These are phyloP conservation scores for Mergus octosetaceus DNA, from an alignment of 2,797 vertebrate species.

Conservation along the genomic window DNA sequence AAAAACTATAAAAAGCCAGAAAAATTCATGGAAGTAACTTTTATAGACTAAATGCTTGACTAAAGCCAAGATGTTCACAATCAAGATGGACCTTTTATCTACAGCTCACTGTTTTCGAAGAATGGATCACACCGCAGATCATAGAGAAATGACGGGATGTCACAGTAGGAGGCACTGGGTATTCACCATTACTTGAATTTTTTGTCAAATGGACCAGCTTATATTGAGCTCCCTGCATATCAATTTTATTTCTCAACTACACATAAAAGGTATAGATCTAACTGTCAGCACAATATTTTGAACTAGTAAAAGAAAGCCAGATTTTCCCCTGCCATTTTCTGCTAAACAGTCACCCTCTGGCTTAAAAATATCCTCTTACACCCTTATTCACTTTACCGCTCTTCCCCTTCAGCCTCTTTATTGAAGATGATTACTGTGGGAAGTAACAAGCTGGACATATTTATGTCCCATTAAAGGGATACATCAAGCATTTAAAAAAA, in stretches of 20 bases:
- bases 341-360: slow-evolving; percentile 60
- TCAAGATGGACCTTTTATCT: neutral
- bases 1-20: slow-evolving; percentile 56
- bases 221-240: neutral
- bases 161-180: neutral
- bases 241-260: slow-evolving; percentile 28
- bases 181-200: neutral
- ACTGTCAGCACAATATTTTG: slow-evolving; percentile 58
- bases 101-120: neutral
- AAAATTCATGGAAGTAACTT: slow-evolving; percentile 40
- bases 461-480: slow-evolving; percentile 12
- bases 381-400: slow-evolving; percentile 79
- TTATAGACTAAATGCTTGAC: slow-evolving; percentile 31
- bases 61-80: slow-evolving; percentile 14
- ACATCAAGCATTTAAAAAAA: slow-evolving; percentile 22
- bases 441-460: slow-evolving; percentile 75
- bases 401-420: slow-evolving; percentile 81
- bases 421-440: slow-evolving; percentile 82
- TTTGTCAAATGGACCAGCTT: neutral
- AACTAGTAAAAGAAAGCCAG: slow-evolving; percentile 65
- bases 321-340: slow-evolving; percentile 44
- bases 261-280: slow-evolving; percentile 2
- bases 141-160: neutral
- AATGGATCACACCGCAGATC: neutral
- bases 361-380: slow-evolving; percentile 42